Percentiles rank a stretch among this genome's conserved stretches.
Conservation (phyloP, 2,888 invertebrate genomes). For the Helicoverpa assulta region DNA sequence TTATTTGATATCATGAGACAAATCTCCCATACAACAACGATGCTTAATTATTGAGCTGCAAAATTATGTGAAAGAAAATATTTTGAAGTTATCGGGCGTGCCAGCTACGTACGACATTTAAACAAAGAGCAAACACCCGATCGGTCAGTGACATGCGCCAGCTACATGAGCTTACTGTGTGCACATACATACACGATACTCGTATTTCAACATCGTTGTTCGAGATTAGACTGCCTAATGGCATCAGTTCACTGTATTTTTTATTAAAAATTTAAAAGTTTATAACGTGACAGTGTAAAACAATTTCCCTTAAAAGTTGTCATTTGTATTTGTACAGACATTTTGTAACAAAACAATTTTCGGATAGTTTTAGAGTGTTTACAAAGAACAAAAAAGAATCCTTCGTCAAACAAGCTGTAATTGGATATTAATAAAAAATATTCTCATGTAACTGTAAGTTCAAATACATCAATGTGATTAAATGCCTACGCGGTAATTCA, state of each 20-base stretch:
- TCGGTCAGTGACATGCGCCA: slow-evolving; percentile 58
- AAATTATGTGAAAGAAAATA: not conserved
- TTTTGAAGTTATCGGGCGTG: not conserved
- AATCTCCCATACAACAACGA: not conserved
- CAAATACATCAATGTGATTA: slow-evolving; percentile 12
- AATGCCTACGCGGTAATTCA: slow-evolving; percentile 10
- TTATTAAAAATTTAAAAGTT: slow-evolving; percentile 12
- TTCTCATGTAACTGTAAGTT: not conserved
- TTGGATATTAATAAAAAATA: slow-evolving; percentile 5
- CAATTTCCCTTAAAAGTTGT: not conserved
- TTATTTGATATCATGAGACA: not conserved
- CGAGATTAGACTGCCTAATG: not conserved
- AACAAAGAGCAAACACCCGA: slow-evolving; percentile 43
- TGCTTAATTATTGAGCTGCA: not conserved
- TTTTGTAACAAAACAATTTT: not conserved
- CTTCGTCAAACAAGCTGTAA: not conserved
- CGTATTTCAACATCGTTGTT: slow-evolving; percentile 8
- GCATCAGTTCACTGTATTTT: slow-evolving; percentile 1
- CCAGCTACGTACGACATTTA: slow-evolving; percentile 13
- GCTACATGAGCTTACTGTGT: slow-evolving; percentile 20
- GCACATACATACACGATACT: slow-evolving; percentile 11
- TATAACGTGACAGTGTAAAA: slow-evolving; percentile 2
- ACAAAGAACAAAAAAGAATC: slow-evolving; percentile 30
- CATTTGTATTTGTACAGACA: not conserved
- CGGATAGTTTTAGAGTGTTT: not conserved